phyloP scores from a whole-genome alignment of 2,113 vertebrate genomes.

The Cygnus buccinator region DNA sequence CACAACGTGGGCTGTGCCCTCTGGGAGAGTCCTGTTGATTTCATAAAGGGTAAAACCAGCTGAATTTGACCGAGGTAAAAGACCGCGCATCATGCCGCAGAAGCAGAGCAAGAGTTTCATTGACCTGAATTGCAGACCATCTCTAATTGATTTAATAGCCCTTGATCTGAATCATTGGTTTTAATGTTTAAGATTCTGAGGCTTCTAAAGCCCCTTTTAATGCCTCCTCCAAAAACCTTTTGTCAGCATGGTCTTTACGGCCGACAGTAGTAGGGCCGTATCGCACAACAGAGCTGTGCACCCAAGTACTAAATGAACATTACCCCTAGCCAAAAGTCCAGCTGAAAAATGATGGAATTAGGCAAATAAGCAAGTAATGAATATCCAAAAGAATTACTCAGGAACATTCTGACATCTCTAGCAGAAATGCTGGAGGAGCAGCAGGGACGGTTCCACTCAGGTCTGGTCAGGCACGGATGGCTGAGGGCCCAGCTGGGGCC shows the following conservation, averaged over 20 bases:
- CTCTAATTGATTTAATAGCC: background rate
- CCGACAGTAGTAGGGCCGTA: background rate
- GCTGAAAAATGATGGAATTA: background rate
- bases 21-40: background rate
- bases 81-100: background rate
- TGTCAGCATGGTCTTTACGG: fast-evolving
- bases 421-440: background rate
- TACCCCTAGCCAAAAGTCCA: background rate
- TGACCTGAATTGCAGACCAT: background rate
- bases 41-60: background rate
- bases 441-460: background rate
- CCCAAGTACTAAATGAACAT: background rate
- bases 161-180: background rate
- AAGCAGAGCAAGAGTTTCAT: background rate
- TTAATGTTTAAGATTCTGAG: background rate
- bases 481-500: background rate
- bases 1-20: background rate
- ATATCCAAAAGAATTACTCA: background rate
- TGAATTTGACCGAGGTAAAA: background rate
- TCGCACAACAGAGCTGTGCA: background rate
- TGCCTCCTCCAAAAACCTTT: background rate
- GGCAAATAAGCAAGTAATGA: fast-evolving
- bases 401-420: fast-evolving
- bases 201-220: background rate
- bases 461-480: background rate